A percentile compares a stretch with the other conserved stretches of the same genome.
Conservation (phyloP, 2,113 vertebrate genomes). For the Gambusia affinis region DNA sequence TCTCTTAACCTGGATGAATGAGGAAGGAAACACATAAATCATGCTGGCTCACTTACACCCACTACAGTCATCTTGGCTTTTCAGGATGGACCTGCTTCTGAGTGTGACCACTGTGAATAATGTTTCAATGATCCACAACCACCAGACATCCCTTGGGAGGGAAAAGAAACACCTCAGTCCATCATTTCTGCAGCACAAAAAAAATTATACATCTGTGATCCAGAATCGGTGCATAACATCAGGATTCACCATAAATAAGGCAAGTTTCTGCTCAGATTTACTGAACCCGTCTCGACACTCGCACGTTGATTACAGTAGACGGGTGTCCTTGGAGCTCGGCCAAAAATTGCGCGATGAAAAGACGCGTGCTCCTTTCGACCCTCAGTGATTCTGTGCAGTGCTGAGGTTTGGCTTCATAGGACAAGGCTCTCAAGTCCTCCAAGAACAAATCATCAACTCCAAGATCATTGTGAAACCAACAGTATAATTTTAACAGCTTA, state of each 20-base stretch:
- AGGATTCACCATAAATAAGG: neutral
- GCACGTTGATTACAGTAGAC: neutral
- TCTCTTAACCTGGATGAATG: neutral
- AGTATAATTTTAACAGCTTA: constrained; percentile 49
- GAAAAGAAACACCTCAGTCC: too few relatives aligned
- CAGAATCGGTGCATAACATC: neutral
- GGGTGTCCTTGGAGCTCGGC: constrained; percentile 23
- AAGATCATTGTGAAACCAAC: constrained; percentile 47
- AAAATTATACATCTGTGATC: neutral
- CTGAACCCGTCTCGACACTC: neutral
- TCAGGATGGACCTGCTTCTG: neutral
- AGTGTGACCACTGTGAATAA: neutral
- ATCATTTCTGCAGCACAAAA: too few relatives aligned
- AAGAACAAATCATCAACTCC: constrained; percentile 47
- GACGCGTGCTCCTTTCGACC: constrained; percentile 36
- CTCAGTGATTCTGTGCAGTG: constrained; percentile 33
- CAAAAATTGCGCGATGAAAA: constrained; percentile 28
- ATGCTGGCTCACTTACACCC: neutral
- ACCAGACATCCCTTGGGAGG: too few relatives aligned
- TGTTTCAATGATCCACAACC: neutral
- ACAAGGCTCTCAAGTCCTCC: constrained; percentile 40
- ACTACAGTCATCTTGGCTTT: neutral
- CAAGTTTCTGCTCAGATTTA: neutral
- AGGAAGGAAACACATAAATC: neutral
- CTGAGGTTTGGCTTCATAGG: constrained; percentile 38